These are phyloP conservation scores for Ifrita kowaldi DNA, from an alignment of 2,113 vertebrate species.

Conservation along the genomic window DNA sequence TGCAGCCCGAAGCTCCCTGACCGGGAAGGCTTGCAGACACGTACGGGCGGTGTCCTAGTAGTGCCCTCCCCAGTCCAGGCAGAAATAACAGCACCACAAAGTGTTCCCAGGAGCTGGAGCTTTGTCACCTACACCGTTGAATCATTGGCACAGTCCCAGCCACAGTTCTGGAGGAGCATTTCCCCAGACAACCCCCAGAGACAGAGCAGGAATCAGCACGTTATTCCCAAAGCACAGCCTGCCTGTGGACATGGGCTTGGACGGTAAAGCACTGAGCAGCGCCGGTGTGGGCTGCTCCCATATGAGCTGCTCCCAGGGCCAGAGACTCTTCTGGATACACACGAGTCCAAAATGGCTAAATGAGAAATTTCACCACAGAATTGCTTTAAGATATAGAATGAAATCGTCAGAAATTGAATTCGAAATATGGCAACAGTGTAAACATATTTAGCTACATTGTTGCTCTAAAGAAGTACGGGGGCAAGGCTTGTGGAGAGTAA, in stretches of 20 bases:
- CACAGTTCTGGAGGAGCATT: fast-evolving
- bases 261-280: background rate
- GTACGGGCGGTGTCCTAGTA: fast-evolving
- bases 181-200: background rate
- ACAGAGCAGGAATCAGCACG: background rate
- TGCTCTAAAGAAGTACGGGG: background rate
- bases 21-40: background rate
- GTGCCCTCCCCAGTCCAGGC: background rate
- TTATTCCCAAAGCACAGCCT: background rate
- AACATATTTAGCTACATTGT: background rate
- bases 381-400: background rate
- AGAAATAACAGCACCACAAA: background rate
- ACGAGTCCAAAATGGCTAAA: background rate
- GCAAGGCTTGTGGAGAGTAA: background rate
- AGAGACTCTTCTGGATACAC: fast-evolving
- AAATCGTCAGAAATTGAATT: background rate
- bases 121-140: background rate
- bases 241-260: fast-evolving
- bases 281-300: fast-evolving
- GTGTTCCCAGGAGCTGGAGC: background rate
- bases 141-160: background rate
- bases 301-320: fast-evolving
- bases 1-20: fast-evolving
- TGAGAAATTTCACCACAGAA: background rate
- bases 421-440: background rate